These are phyloP conservation scores for Macrotis lagotis DNA, from an alignment of 2,113 vertebrate genomes.

Conservation along the genomic window DNA sequence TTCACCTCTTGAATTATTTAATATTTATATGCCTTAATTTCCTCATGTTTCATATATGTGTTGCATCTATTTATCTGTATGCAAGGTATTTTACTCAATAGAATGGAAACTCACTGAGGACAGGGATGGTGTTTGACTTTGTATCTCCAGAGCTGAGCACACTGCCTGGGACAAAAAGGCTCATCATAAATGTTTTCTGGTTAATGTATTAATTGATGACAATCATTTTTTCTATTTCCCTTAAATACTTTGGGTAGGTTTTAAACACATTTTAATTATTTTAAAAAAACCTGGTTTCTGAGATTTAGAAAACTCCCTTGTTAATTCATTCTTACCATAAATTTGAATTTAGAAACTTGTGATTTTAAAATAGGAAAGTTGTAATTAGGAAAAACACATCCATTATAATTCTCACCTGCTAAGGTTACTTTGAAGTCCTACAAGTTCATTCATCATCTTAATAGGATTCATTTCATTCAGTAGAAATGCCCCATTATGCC, in stretches of 20 bases:
- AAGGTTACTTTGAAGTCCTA: slow-evolving; percentile 22
- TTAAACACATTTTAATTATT: slow-evolving; percentile 47
- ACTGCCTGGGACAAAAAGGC: background rate
- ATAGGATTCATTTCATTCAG: slow-evolving; percentile 12
- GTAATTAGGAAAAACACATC: slow-evolving; percentile 50
- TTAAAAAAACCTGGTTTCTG: slow-evolving; percentile 52
- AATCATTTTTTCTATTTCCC: background rate
- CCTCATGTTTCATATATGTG: background rate
- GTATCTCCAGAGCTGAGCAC: background rate
- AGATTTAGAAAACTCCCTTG: slow-evolving; percentile 45
- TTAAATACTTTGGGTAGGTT: slow-evolving; percentile 18
- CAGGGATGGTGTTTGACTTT: background rate
- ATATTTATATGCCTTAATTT: background rate
- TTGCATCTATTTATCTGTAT: background rate
- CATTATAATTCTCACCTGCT: slow-evolving; percentile 17
- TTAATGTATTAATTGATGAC: background rate
- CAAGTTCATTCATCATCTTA: slow-evolving; percentile 13
- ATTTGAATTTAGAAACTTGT: slow-evolving; percentile 35
- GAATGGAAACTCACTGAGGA: background rate
- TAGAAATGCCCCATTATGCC: background rate
- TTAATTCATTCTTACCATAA: slow-evolving; percentile 7
- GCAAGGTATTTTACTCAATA: background rate
- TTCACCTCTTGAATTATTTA: background rate
- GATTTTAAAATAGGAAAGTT: slow-evolving; percentile 52
- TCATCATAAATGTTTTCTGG: background rate